Conservation (phyloP, 2,113 vertebrate genomes). For the Chiloscyllium plagiosum region DNA sequence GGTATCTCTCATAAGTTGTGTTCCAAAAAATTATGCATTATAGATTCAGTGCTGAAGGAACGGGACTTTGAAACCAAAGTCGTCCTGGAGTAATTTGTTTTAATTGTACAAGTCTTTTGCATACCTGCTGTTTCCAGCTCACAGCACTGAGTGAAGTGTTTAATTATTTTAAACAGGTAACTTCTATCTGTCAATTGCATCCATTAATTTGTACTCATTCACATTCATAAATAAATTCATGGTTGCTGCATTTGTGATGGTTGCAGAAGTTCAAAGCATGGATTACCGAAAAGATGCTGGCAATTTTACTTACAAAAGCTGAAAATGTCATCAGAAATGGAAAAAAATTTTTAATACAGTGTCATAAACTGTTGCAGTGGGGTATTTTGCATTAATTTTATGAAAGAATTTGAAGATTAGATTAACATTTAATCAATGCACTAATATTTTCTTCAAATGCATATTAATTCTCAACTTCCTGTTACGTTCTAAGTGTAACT, state of each 20-base stretch:
- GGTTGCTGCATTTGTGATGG: background rate
- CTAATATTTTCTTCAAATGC: background rate
- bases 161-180: background rate
- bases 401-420: background rate
- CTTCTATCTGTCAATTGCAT: background rate
- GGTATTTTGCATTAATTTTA: background rate
- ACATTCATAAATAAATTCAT: background rate
- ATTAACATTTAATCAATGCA: background rate
- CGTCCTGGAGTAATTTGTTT: background rate
- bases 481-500: background rate
- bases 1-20: background rate
- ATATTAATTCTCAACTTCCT: background rate
- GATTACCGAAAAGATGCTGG: background rate
- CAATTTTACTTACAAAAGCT: background rate
- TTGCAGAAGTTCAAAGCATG: background rate
- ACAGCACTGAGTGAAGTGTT: background rate
- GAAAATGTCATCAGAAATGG: background rate
- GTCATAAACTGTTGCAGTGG: background rate
- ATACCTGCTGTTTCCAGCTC: background rate
- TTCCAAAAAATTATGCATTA: background rate
- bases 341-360: background rate
- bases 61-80: background rate
- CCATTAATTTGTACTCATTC: background rate
- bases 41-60: background rate
- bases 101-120: background rate